Conservation (phyloP, 2,113 vertebrate genomes). For the Morone chrysops region DNA sequence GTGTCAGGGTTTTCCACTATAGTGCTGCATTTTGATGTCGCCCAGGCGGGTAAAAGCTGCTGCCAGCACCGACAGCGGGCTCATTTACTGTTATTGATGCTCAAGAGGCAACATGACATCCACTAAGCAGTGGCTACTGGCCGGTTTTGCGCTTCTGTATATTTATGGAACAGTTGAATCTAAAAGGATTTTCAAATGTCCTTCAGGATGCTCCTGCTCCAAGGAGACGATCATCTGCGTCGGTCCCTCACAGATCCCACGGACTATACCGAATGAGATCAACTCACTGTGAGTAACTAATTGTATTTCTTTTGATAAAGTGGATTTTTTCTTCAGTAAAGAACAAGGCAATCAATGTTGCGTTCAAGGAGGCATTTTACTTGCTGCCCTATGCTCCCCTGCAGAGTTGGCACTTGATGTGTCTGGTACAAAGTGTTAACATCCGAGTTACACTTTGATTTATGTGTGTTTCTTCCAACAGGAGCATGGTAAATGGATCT, state of each 20-base stretch:
- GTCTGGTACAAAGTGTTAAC: conserved; percentile 27
- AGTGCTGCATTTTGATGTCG: conserved; percentile 68
- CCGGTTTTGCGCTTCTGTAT: conserved; percentile 63
- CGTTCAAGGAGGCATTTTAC: conserved; percentile 9
- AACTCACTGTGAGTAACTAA: conserved; percentile 90
- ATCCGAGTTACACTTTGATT: conserved; percentile 29
- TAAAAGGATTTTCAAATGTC: conserved; percentile 88
- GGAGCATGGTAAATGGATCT: conserved; percentile 97
- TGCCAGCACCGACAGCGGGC: conserved; percentile 36
- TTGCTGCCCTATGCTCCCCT: conserved; percentile 10
- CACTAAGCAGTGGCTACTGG: conserved; percentile 39
- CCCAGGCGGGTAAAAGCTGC: conserved; percentile 47
- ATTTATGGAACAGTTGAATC: conserved; percentile 61
- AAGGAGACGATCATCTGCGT: conserved; percentile 95
- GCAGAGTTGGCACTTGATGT: conserved; percentile 28
- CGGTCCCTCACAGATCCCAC: conserved; percentile 88
- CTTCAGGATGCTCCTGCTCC: conserved; percentile 93
- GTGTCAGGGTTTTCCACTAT: conserved; percentile 72
- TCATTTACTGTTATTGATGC: background rate
- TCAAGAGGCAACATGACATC: conserved; percentile 69
- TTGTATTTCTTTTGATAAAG: background rate
- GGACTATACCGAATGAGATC: conserved; percentile 89
- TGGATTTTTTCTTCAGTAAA: background rate
- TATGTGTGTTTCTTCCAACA: conserved; percentile 67
- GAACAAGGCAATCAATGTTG: background rate